Conservation (phyloP, 2,797 vertebrate species). For the Sorex maritimensis region DNA sequence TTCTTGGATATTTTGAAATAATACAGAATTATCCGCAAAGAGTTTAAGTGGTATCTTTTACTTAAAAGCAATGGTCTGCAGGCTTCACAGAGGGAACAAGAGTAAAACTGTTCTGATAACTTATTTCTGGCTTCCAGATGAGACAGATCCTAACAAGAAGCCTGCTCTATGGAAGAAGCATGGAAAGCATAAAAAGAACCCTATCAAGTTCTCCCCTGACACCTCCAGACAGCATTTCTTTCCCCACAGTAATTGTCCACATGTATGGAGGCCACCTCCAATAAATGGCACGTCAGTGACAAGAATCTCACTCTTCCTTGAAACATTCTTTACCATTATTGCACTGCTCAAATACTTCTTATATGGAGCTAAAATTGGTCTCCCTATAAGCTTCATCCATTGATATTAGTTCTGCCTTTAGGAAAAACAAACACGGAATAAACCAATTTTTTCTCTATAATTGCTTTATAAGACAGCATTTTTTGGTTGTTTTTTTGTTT, state of each 20-base stretch:
- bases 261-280: not conserved
- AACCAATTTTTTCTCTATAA: slow-evolving; percentile 36
- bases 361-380: not conserved
- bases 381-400: not conserved
- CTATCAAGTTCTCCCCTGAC: not conserved
- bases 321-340: not conserved
- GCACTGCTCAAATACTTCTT: not conserved
- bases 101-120: not conserved
- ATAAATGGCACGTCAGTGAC: not conserved
- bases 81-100: not conserved
- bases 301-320: not conserved
- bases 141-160: not conserved
- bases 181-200: not conserved
- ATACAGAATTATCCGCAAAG: not conserved
- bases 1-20: not conserved
- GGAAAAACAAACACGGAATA: slow-evolving; percentile 4
- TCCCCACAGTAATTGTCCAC: not conserved
- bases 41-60: not conserved
- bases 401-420: not conserved
- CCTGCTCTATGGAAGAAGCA: not conserved
- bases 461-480: slow-evolving; percentile 39
- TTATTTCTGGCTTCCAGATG: slow-evolving; percentile 5
- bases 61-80: slow-evolving; percentile 39
- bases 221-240: not conserved
- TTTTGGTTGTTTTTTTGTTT: too few relatives aligned